Percentiles rank a stretch among this genome's conserved stretches.
Evolutionary conservation across 1,140 invertebrate species (phyloP).

Genomic region (Araneus ventricosus): DNA sequence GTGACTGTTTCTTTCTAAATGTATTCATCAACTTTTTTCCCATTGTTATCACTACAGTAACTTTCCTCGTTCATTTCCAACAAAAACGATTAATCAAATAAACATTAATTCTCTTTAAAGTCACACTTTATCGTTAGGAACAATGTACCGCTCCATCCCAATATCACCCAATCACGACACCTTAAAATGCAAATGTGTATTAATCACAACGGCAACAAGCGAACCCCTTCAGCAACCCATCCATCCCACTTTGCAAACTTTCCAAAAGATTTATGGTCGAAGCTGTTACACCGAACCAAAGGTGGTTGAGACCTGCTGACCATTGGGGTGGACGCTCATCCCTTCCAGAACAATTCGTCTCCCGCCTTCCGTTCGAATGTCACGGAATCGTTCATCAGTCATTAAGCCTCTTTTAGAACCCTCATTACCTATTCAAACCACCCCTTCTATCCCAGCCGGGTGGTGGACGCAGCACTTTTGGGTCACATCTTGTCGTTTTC

Average conservation of each 20-base stretch:
- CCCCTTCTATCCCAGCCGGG: neutral
- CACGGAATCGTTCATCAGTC: conserved; percentile 61
- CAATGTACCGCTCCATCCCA: neutral
- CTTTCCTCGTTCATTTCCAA: neutral
- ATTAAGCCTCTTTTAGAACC: conserved; percentile 36
- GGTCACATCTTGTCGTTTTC: conserved; percentile 18
- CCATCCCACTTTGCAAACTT: neutral
- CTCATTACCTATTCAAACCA: conserved; percentile 59
- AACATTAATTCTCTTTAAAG: neutral
- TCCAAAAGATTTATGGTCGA: conserved; percentile 26
- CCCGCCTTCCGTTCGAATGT: neutral
- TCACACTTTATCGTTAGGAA: neutral
- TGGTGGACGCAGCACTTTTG: neutral
- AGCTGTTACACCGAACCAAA: conserved; percentile 10
- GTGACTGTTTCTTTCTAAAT: too few species aligned
- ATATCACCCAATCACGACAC: neutral
- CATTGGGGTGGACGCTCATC: conserved; percentile 36
- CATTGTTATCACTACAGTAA: neutral
- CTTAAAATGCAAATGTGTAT: conserved; percentile 22
- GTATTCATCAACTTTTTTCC: too few species aligned
- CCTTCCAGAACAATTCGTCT: conserved; percentile 46
- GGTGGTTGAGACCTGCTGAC: conserved; percentile 40
- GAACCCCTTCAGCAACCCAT: neutral
- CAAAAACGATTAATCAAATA: neutral
- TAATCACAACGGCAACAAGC: conserved; percentile 8